Percentiles rank a stretch among this genome's conserved stretches.
Evolutionary conservation across 2,113 vertebrate genomes (phyloP).

Genomic region (Grammomys surdaster): DNA sequence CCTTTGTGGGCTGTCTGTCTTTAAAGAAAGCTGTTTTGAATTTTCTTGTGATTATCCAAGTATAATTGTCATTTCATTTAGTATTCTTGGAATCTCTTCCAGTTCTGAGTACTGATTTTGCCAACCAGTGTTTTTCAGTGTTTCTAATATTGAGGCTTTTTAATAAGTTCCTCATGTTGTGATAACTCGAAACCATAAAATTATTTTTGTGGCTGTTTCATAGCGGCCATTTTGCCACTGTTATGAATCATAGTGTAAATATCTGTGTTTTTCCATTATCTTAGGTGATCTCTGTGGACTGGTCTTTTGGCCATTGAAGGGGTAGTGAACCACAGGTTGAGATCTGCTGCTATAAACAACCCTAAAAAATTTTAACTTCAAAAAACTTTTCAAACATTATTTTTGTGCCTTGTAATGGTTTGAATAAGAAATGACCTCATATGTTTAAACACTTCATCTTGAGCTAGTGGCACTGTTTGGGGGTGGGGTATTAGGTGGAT

Average conservation of each 20-base stretch:
- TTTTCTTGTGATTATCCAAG: background rate
- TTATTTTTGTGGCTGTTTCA: background rate
- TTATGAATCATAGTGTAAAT: background rate
- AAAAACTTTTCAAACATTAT: background rate
- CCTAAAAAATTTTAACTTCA: background rate
- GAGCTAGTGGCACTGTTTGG: background rate
- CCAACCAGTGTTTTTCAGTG: background rate
- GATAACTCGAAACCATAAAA: background rate
- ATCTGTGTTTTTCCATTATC: background rate
- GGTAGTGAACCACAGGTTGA: background rate
- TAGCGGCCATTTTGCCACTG: background rate
- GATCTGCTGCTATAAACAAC: background rate
- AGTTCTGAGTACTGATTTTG: constrained; percentile 5
- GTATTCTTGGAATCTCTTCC: background rate
- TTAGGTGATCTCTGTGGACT: background rate
- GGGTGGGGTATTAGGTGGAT: background rate
- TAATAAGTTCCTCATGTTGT: background rate
- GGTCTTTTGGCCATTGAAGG: background rate
- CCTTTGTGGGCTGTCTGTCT: background rate
- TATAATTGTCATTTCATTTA: constrained; percentile 39
- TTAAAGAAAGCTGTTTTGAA: background rate
- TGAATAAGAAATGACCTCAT: background rate
- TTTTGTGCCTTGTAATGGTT: background rate
- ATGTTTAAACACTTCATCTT: background rate
- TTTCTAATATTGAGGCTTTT: background rate